Evolutionary conservation across 2,797 vertebrate species (phyloP).

Genomic region (Sebastes ruberrimus): DNA sequence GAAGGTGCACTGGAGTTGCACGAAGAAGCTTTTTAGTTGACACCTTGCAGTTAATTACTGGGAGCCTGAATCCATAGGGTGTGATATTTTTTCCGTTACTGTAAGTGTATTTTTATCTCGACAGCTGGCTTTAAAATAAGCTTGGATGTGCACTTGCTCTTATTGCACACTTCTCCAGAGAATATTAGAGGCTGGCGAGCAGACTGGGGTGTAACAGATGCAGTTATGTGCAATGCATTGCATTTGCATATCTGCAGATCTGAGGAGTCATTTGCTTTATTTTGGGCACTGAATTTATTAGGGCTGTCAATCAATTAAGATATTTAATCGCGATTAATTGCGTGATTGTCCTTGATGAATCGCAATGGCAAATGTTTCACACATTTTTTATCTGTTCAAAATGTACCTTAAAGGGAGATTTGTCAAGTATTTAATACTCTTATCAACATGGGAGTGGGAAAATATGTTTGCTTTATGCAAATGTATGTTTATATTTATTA

Average conservation of each 20-base stretch:
- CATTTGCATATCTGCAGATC: not conserved
- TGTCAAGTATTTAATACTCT: too few species aligned
- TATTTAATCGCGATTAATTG: too few species aligned
- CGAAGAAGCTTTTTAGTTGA: not conserved
- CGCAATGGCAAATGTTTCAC: too few species aligned
- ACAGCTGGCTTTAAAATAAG: not conserved
- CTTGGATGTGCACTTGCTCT: not conserved
- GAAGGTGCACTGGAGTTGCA: not conserved
- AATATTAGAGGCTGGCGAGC: not conserved
- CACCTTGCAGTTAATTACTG: not conserved
- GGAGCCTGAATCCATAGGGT: not conserved
- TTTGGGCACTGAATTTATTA: not conserved
- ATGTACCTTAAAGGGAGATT: too few species aligned
- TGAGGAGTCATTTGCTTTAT: not conserved
- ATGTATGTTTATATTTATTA: too few species aligned
- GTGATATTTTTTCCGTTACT: not conserved
- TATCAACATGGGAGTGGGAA: too few species aligned
- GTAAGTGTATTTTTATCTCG: not conserved
- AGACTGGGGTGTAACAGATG: not conserved
- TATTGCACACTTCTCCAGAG: not conserved
- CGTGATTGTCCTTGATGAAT: too few species aligned
- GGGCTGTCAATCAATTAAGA: too few species aligned
- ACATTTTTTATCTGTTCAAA: too few species aligned
- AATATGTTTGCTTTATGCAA: too few species aligned
- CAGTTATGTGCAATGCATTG: not conserved